Base-by-base conservation (phyloP, 2,888 invertebrate genomes). In the Trichopoda pennipes region DNA sequence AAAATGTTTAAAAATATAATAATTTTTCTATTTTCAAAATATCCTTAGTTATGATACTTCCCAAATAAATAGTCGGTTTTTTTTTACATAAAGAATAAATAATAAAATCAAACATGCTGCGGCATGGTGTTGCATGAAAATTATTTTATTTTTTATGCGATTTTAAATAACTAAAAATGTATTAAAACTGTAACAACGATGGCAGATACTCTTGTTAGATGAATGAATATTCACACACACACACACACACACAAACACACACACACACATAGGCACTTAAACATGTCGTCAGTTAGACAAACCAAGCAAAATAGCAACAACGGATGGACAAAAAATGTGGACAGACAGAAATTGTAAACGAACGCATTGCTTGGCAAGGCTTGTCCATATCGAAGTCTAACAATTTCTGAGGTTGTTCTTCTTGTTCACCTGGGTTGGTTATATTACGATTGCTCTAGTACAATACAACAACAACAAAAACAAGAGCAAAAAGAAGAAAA, bases 171-270 rank as follows among this genome's bases (percentile, higher is more conserved):
- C 73, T 81, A 23, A 77, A 81, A 81, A 78, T 74, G 69, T 74
- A 74, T 75, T 81, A 58, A 81, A 81, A 81, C 77, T 81, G 77
- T 81, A 81, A 81, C 81, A 81, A 74, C 81, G 73, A 81, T 69
- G 77, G 78, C 77, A 81, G 81, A 78, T 81, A 78, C 60, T 75
- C 58, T 68, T n/a, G 73, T 69, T 69, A 63, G 58, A 81, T 77
- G 81, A 77, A 81, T 76, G 72, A 76, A 77, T 72, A 66, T 60
- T 58, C 58, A 77, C 47, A 77, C 61, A 47, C 17, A 72, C 63
- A 69, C 42, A 63, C 42, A 28, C 28, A 60, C 38, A 51, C 3
- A 70, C 35, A 21, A 12, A 12, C 35, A 51, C 3, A 16, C 10
- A 49, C n/a, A 35, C 47, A 17, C n/a, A n/a, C n/a, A n/a, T n/a